Evolutionary conservation across 1,140 invertebrate species (phyloP).

Genomic region (Leptopilina boulardi): DNA sequence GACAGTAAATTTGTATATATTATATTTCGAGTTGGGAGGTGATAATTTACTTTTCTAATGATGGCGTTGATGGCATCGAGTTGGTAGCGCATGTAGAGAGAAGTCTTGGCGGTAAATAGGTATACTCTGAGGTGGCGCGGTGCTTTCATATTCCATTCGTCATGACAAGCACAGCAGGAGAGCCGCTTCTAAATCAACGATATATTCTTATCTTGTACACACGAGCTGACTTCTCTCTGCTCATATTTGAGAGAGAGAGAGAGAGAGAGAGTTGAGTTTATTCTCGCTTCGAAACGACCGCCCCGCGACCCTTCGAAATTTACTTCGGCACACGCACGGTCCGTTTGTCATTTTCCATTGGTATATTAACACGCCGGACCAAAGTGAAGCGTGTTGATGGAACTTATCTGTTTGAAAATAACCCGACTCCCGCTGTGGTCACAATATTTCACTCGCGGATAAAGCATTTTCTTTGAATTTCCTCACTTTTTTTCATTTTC

Average conservation of each 20-base stretch:
- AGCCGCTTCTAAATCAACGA: constrained; percentile 30
- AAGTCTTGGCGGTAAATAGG: constrained; percentile 19
- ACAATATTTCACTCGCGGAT: neutral
- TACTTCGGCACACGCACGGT: constrained; percentile 23
- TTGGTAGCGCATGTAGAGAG: constrained; percentile 23
- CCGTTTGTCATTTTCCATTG: constrained; percentile 28
- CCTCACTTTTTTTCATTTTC: neutral
- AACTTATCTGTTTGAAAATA: constrained; percentile 16
- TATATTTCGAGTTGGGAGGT: neutral
- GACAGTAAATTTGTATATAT: neutral
- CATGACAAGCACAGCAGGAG: constrained; percentile 27
- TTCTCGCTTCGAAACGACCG: neutral
- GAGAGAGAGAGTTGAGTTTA: too few relatives aligned
- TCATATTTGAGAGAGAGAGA: constrained; percentile 1
- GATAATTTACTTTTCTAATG: constrained; percentile 3
- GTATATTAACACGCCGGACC: neutral
- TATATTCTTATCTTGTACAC: constrained; percentile 29
- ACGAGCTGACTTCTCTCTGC: constrained; percentile 8
- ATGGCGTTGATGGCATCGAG: constrained; percentile 20
- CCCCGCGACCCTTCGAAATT: neutral
- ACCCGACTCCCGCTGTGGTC: constrained; percentile 22
- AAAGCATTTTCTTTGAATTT: neutral
- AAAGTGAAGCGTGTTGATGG: constrained; percentile 7
- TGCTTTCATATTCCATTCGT: constrained; percentile 15
- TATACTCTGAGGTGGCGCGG: constrained; percentile 17